Evolutionary conservation across 2,797 vertebrate genomes (phyloP), one percentile per base, ranked within the genome.

Genomic region (Brachyalestes nurse): DNA sequence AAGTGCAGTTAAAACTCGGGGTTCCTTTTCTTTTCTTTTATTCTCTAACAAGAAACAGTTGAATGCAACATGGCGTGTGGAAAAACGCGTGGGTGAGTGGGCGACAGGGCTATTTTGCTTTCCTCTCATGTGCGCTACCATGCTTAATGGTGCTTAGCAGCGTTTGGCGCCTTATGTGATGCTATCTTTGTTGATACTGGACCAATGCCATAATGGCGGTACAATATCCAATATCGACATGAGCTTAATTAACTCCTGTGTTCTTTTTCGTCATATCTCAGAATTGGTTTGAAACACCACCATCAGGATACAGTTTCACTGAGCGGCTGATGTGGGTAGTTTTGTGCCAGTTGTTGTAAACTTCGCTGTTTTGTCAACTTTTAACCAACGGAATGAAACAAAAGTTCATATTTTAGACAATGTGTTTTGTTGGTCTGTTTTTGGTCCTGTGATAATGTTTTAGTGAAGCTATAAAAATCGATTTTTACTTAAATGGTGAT

Each of bases 111-210:
- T 72, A 71, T 78, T 84, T 73, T 79, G 70, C 45, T 64, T 69
- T 71, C 75, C 75, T 83, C 62, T 77, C 73, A 72, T 53, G 53
- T 72, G 79, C 66, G 75, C 85, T 86, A 77, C 73, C 57, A 81
- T 51, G 82, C 55, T 73, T 83, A 83, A 88, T 86, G 83, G 69
- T 67, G 82, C 86, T 62, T 87, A 75, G 70, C 86, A 73, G 75
- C 67, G 79, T 86, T 84, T 86, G 92, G 91, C 90, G 92, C 90
- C 92, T 93, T 70, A 2, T 74, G 72, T 86, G 92, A 93, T 93
- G 88, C 53, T 93, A 93, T 94, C 93, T 82, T 53, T 66, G 34
- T 83, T 75, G 73, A 76, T 76, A 65, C 58, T 84, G 87, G 88
- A 92, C 79, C 82, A 86, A 80, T 79, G 88, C 87, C 86, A 72